Evolutionary conservation across 2,797 vertebrate genomes (phyloP).

Genomic region (Lepus townsendii): DNA sequence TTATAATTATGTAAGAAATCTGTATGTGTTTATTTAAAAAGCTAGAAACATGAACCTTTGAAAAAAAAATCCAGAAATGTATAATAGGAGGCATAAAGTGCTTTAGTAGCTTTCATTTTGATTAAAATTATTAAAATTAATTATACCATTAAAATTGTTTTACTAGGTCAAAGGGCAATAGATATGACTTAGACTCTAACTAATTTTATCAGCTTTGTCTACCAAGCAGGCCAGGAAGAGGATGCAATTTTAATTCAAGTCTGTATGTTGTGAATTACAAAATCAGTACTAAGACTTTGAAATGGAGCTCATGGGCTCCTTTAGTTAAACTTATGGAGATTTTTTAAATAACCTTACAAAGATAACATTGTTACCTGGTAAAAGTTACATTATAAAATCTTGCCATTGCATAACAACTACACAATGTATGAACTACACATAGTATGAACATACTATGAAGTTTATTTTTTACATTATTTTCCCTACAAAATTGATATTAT

Average conservation of each 20-base stretch:
- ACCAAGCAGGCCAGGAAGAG: neutral
- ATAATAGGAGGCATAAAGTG: neutral
- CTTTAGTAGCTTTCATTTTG: slow-evolving; percentile 51
- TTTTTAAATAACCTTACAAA: slow-evolving; percentile 63
- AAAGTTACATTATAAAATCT: slow-evolving; percentile 31
- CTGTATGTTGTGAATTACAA: neutral
- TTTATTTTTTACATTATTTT: neutral
- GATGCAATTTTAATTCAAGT: neutral
- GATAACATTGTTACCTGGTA: neutral
- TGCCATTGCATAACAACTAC: slow-evolving; percentile 69
- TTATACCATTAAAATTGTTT: slow-evolving; percentile 64
- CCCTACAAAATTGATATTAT: neutral
- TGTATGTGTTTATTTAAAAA: slow-evolving; percentile 37
- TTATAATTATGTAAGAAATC: slow-evolving; percentile 60
- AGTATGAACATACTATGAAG: slow-evolving; percentile 44
- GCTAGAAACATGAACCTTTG: slow-evolving; percentile 45
- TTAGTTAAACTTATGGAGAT: neutral
- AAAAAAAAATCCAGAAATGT: slow-evolving; percentile 69
- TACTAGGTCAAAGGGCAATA: slow-evolving; percentile 59
- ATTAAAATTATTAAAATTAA: slow-evolving; percentile 63
- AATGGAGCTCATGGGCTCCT: neutral
- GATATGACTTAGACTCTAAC: slow-evolving; percentile 70
- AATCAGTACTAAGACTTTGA: slow-evolving; percentile 26
- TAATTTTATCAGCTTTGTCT: slow-evolving; percentile 23
- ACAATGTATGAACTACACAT: neutral